Evolutionary conservation across 1,140 invertebrate species (phyloP).

Genomic region (Dryas iulia): DNA sequence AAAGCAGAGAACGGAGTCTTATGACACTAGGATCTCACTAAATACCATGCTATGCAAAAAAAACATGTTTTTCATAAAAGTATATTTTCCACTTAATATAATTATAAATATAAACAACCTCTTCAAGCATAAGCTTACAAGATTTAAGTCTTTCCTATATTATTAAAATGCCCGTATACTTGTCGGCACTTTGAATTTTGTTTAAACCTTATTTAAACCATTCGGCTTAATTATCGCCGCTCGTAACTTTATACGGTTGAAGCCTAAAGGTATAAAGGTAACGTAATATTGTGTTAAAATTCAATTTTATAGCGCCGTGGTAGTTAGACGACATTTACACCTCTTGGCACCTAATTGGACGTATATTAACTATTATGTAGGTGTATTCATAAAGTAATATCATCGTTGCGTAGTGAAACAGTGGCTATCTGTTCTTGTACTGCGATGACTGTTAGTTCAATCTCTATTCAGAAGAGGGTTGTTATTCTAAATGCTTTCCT

Average conservation of each 20-base stretch:
- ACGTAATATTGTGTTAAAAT: slow-evolving; percentile 39
- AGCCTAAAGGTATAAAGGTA: slow-evolving; percentile 29
- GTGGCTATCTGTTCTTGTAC: too few relatives aligned
- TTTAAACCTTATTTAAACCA: slow-evolving; percentile 1
- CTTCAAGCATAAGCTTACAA: background rate
- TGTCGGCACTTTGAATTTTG: background rate
- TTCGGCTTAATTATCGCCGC: slow-evolving; percentile 27
- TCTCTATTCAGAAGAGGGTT: too few relatives aligned
- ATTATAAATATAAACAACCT: background rate
- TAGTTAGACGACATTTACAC: background rate
- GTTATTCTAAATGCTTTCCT: too few relatives aligned
- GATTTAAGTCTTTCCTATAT: background rate
- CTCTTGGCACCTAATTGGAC: background rate
- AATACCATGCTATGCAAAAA: too few relatives aligned
- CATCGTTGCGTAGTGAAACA: background rate
- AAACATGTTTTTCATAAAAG: too few relatives aligned
- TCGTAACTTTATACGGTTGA: slow-evolving; percentile 32
- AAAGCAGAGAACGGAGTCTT: too few relatives aligned
- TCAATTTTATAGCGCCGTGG: slow-evolving; percentile 26
- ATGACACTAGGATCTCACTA: too few relatives aligned
- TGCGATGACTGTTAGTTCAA: too few relatives aligned
- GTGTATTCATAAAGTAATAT: background rate
- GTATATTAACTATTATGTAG: background rate
- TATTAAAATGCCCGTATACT: background rate
- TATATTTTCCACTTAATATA: too few relatives aligned